Evolutionary conservation across 2,888 invertebrate species (phyloP), one percentile per base, ranked within the genome.

Genomic region (Chromoteleia sp.): DNA sequence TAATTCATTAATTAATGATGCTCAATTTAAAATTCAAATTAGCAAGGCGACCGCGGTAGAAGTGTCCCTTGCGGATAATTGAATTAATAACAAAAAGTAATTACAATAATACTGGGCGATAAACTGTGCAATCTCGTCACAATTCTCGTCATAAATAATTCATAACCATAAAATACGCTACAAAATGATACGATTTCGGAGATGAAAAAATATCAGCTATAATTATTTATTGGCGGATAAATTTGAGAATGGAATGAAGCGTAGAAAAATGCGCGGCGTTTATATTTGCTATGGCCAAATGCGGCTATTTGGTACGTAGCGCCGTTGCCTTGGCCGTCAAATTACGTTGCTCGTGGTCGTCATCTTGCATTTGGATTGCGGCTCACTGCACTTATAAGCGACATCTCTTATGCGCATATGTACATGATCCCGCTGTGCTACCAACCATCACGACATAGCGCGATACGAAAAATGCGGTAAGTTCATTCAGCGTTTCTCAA

Each of bases 401-500:
- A 83, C 84, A 82, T 85, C 84, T 84, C 83, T 80, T 81, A 63
- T 54, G 14, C 33, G 54, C 82, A 58, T 84, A 67, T 45, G 48
- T 54, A 36, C 76, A 54, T 36, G 77, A 77, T 83, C 85, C 83
- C 74, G 87, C 84, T 86, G 85, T 75, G 84, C 84, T 52, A 67
- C 67, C 70, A 84, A 80, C 84, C 83, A 82, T 84, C 83, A 83
- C 81, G 83, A 76, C 78, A 63, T 58, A 61, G 54, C 80, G 61
- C 39, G 54, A 76, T 73, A 82, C 83, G 80, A 73, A 67, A 87
- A 85, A 87, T 87, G 85, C 81, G 82, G 83, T 83, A 81, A 81
- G 79, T 83, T 86, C 86, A 83, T 84, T 81, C 87, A 88, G 88
- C 68, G 87, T 74, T 84, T 88, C 88, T 88, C 88, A 88, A 86